These are phyloP conservation scores for Teinopalpus imperialis DNA, from an alignment of 2,888 invertebrate genomes.

Conservation along the genomic window DNA sequence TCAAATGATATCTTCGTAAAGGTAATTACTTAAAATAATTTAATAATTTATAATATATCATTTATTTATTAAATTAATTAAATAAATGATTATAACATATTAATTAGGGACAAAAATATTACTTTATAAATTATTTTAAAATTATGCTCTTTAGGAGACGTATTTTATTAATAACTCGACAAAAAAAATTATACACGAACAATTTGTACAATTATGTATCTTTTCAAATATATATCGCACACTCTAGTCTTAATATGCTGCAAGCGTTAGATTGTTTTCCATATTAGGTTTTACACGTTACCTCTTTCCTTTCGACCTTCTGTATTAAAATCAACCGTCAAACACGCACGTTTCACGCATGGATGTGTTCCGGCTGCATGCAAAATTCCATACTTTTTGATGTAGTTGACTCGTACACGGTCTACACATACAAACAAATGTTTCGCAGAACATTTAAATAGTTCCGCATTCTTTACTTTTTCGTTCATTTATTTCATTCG, in stretches of 20 bases:
- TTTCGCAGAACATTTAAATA: slow-evolving; percentile 8
- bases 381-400: slow-evolving; percentile 1
- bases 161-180: no score
- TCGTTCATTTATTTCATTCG: no score
- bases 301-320: slow-evolving; percentile 11
- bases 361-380: slow-evolving; percentile 16
- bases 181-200: no score
- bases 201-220: no score
- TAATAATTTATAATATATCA: no score
- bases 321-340: slow-evolving; percentile 11
- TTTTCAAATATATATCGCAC: slow-evolving; percentile 8
- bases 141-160: no score
- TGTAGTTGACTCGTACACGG: slow-evolving; percentile 4
- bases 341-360: slow-evolving; percentile 10
- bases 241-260: slow-evolving; percentile 3
- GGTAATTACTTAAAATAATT: no score
- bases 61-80: no score
- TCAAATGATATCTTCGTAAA: no score
- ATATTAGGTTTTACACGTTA: slow-evolving; percentile 5
- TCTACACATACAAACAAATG: slow-evolving; percentile 3
- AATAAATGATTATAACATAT: no score
- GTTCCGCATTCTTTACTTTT: slow-evolving; percentile 10
- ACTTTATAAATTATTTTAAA: no score
- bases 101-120: no score
- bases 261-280: slow-evolving; percentile 5